These are phyloP conservation scores for Osmoderma eremita DNA, from an alignment of 2,888 invertebrate genomes.

Conservation along the genomic window DNA sequence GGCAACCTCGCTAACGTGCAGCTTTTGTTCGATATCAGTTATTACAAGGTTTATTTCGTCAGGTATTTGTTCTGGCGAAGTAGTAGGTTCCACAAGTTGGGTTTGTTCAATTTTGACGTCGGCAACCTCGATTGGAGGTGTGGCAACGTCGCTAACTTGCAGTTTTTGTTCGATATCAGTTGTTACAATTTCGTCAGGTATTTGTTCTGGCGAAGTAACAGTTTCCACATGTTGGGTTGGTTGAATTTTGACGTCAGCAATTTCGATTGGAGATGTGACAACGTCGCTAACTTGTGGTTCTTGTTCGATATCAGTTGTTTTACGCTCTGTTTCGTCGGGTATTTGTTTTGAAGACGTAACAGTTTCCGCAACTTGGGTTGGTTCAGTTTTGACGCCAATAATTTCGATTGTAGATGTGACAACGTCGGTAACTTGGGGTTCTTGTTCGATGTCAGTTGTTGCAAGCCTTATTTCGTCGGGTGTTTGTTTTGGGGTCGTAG, in stretches of 20 bases:
- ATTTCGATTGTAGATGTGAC: conserved; percentile 18
- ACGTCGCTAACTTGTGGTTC: not conserved
- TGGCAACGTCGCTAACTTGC: not conserved
- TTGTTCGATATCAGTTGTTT: too few relatives aligned
- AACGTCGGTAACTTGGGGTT: conserved; percentile 11
- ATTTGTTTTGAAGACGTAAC: not conserved
- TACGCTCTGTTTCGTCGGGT: not conserved
- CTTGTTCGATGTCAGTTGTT: not conserved
- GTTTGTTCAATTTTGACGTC: not conserved
- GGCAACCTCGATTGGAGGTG: conserved; percentile 3
- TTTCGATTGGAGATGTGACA: conserved; percentile 1
- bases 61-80: not conserved
- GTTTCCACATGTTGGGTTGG: conserved; percentile 1
- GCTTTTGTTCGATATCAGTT: too few relatives aligned
- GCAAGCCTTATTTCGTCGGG: too few relatives aligned
- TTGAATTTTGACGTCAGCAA: not conserved
- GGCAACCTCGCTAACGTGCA: not conserved
- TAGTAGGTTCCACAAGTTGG: not conserved
- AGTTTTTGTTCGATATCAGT: too few relatives aligned
- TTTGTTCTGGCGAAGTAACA: not conserved
- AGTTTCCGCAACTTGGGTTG: not conserved
- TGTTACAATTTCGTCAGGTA: too few relatives aligned
- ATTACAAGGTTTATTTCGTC: not conserved
- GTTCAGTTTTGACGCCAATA: not conserved
- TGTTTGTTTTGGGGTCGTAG: not conserved